Evolutionary conservation across 2,888 invertebrate species (phyloP), one percentile per base, ranked within the genome.

Genomic region (Drosophila quinaria): DNA sequence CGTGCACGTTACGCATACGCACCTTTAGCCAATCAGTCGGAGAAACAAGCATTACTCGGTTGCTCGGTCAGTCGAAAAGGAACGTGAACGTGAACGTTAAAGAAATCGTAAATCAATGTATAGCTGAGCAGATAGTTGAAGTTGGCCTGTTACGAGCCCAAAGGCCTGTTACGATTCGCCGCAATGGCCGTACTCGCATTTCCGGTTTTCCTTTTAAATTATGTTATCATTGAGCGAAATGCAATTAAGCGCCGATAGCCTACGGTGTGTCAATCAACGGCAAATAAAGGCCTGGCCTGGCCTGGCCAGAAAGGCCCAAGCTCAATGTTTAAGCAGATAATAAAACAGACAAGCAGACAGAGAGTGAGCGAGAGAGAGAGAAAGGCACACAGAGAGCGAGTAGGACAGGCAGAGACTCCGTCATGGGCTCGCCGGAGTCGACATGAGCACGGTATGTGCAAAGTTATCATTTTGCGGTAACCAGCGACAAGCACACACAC

Each of bases 231-330:
- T 90, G 91, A 79, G 74, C 89, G 76, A 82, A 90, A 91, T 90
- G 91, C 90, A 90, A 90, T 90, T 90, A 90, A 90, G 87, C 87
- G 82, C 80, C 89, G 90, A 89, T 81, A 82, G 90, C 87, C 81
- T 78, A 76, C 89, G 89, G 90, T 86, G 75, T 89, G 90, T 84
- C 90, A 87, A 87, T 87, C 87, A 87, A 84, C 75, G 75, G 78
- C 83, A 74, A 78, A 89, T 87, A 78, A 80, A 79, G 75, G 70
- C 59, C 33, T 46, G 46, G 19, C 11, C 19, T 33, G 31, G 31
- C 19, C 35, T 42, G 5, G 56, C 41, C 56, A 70, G 61, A n/a
- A 47, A 58, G 64, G 54, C 46, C 58, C 55, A 47, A 47, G 68
- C 78, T 70, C 81, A 74, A 81, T 79, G 79, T 78, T 79, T 81